These are phyloP conservation scores for Adelosebastes latens DNA, from an alignment of 2,797 vertebrate species.

Conservation along the genomic window DNA sequence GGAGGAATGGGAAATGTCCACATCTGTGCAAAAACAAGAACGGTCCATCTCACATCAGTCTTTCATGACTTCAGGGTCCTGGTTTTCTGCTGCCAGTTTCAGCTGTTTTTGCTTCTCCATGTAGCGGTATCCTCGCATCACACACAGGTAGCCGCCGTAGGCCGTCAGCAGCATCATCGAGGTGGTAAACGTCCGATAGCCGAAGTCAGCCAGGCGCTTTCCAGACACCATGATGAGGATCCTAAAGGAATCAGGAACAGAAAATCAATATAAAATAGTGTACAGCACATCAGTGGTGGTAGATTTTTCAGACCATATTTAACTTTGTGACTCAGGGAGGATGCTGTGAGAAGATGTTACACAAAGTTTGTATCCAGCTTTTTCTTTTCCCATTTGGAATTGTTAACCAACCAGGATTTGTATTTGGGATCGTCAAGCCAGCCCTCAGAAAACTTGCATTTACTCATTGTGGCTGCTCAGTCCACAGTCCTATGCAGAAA, in stretches of 20 bases:
- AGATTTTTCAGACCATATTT: no score
- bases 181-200: constrained; percentile 89
- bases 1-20: constrained; percentile 40
- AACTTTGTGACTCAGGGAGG: no score
- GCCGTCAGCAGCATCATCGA: constrained; percentile 93
- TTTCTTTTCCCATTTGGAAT: no score
- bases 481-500: no score
- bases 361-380: no score
- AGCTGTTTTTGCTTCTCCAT: constrained; percentile 75
- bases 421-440: no score
- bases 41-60: constrained; percentile 49
- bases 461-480: no score
- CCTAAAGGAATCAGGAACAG: constrained; percentile 17
- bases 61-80: constrained; percentile 69
- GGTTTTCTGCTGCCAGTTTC: constrained; percentile 81
- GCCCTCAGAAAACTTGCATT: no score
- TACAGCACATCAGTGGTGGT: neutral
- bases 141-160: constrained; percentile 91
- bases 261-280: neutral
- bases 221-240: constrained; percentile 82
- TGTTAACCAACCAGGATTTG: no score
- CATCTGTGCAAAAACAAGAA: constrained; percentile 7
- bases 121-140: constrained; percentile 79
- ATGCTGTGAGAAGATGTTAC: no score
- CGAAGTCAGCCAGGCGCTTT: constrained; percentile 90